Evolutionary conservation across 1,140 invertebrate genomes (phyloP).

Genomic region (Meloidogyne chitwoodi): DNA sequence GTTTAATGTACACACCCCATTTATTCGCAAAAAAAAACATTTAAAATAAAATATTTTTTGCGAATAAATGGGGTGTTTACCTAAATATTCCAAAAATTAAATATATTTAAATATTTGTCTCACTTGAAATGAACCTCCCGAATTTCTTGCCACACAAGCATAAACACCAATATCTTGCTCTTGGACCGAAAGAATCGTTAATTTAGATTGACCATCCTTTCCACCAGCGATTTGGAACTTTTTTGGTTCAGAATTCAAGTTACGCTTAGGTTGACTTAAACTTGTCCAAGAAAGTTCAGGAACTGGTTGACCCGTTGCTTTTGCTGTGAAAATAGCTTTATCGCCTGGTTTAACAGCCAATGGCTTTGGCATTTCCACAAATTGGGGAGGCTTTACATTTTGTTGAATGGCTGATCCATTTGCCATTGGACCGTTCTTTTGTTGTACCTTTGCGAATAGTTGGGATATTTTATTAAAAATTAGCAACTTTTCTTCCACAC

Average conservation of each 20-base stretch:
- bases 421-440: slow-evolving; percentile 18
- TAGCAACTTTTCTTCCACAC: too few species aligned
- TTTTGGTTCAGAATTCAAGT: slow-evolving; percentile 31
- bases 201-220: slow-evolving; percentile 34
- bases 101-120: background rate
- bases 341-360: slow-evolving; percentile 48
- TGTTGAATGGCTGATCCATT: slow-evolving; percentile 10
- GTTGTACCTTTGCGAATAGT: slow-evolving; percentile 6
- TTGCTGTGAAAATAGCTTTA: slow-evolving; percentile 30
- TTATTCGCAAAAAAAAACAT: too few species aligned
- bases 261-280: slow-evolving; percentile 30
- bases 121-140: slow-evolving; percentile 45
- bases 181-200: slow-evolving; percentile 35
- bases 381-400: slow-evolving; percentile 46
- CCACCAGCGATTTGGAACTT: slow-evolving; percentile 41
- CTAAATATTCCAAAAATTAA: too few species aligned
- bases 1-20: too few species aligned
- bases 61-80: too few species aligned
- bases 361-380: slow-evolving; percentile 47
- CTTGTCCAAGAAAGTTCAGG: slow-evolving; percentile 39
- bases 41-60: too few species aligned
- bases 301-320: slow-evolving; percentile 39
- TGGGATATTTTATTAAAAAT: too few species aligned
- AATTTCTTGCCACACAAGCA: slow-evolving; percentile 41
- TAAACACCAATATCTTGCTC: slow-evolving; percentile 38